phyloP scores from a whole-genome alignment of 2,797 vertebrate species.

The Ficedula albicollis region DNA sequence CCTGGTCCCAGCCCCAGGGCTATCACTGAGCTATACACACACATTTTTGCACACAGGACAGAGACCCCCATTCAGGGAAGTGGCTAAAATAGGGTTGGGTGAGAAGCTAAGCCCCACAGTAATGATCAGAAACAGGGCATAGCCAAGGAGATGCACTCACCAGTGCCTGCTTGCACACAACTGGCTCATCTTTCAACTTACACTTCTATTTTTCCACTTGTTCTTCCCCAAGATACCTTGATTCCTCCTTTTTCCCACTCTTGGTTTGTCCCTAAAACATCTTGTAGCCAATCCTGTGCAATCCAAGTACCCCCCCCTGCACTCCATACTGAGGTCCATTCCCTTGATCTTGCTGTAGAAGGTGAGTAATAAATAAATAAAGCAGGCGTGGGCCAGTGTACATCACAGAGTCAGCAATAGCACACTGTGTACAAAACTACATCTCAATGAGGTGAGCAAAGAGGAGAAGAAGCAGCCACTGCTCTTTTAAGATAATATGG shows the following conservation, averaged over 20 bases:
- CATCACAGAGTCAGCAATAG: neutral
- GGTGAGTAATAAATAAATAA: neutral
- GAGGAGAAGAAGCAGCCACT: neutral
- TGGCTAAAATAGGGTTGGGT: neutral
- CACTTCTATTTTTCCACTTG: neutral
- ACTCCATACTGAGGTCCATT: neutral
- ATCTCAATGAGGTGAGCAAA: neutral
- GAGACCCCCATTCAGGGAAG: neutral
- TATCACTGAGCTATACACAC: neutral
- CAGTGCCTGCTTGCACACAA: rapidly evolving
- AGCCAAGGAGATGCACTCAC: neutral
- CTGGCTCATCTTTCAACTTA: neutral
- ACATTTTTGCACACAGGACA: neutral
- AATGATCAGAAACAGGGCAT: neutral
- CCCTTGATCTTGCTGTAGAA: neutral
- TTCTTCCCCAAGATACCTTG: neutral
- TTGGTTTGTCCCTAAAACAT: neutral
- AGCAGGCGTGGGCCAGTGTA: neutral
- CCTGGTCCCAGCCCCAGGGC: neutral
- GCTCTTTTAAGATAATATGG: neutral
- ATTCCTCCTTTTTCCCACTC: neutral
- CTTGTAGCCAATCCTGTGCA: neutral
- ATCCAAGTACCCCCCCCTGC: neutral
- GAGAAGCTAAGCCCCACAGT: neutral
- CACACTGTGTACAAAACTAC: neutral